Evolutionary conservation across 2,888 invertebrate species (phyloP).

Genomic region (Lissocephala sabroskyi): DNA sequence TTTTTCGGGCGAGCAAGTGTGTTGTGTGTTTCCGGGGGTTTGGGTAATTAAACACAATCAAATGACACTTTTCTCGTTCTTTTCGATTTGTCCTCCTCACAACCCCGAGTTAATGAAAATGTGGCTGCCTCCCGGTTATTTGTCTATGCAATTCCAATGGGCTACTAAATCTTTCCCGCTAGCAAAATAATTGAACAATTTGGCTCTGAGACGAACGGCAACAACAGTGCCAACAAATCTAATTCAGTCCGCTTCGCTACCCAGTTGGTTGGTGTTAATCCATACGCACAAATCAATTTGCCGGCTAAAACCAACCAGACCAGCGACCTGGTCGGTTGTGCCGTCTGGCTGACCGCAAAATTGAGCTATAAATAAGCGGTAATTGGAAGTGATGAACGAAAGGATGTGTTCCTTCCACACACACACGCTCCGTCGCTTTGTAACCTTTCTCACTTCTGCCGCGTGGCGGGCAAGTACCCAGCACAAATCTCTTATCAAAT

Average conservation of each 20-base stretch:
- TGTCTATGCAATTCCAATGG: neutral
- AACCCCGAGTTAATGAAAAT: slow-evolving; percentile 26
- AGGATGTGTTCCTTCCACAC: slow-evolving; percentile 27
- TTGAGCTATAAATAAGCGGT: slow-evolving; percentile 57
- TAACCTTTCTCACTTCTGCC: too few relatives aligned
- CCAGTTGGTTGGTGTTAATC: slow-evolving; percentile 10
- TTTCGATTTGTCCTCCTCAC: neutral
- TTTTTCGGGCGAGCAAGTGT: slow-evolving; percentile 4
- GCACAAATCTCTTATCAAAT: slow-evolving; percentile 55
- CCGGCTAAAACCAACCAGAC: neutral
- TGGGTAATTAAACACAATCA: slow-evolving; percentile 58
- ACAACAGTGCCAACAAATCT: neutral
- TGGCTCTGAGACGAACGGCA: too few relatives aligned
- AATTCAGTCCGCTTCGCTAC: too few relatives aligned
- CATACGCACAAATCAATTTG: slow-evolving; percentile 54
- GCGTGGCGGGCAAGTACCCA: too few relatives aligned
- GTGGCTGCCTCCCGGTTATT: neutral
- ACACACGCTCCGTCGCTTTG: too few relatives aligned
- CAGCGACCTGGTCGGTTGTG: neutral
- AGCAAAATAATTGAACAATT: neutral
- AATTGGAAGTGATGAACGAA: slow-evolving; percentile 60
- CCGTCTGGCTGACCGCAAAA: slow-evolving; percentile 23
- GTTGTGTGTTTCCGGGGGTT: slow-evolving; percentile 17
- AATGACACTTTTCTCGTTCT: slow-evolving; percentile 11
- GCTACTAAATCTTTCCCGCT: slow-evolving; percentile 12